Conservation (phyloP, 2,113 vertebrate genomes). For the Erinaceus europaeus region DNA sequence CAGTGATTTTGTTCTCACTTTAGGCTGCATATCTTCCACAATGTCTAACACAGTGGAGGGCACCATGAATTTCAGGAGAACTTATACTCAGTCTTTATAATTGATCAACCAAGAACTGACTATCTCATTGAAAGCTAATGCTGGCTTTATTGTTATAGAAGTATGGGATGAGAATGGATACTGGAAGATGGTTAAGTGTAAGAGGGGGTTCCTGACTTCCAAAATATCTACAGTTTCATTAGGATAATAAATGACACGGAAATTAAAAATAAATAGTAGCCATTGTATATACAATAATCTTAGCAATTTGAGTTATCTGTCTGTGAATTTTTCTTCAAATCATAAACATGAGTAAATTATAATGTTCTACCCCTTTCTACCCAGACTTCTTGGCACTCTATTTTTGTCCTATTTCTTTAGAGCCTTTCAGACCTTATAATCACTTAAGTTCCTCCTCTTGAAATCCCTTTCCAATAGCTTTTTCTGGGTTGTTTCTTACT, state of each 20-base stretch:
- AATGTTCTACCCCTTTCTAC: background rate
- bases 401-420: background rate
- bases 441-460: too few species aligned
- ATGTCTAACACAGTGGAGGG: background rate
- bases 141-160: background rate
- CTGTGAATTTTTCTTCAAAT: background rate
- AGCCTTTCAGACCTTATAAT: too few species aligned
- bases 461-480: too few species aligned
- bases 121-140: background rate
- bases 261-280: background rate
- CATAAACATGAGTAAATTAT: conserved; percentile 29
- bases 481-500: background rate
- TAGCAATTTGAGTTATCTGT: background rate
- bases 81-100: background rate
- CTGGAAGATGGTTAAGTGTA: background rate
- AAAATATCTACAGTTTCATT: background rate
- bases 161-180: background rate
- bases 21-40: background rate
- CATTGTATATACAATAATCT: background rate
- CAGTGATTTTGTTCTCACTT: conserved; percentile 8
- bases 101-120: background rate
- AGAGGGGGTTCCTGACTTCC: background rate
- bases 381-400: background rate
- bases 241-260: conserved; percentile 10
- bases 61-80: background rate